phyloP scores from a whole-genome alignment of 1,140 invertebrate genomes.

The Pachypsylla venusta region DNA sequence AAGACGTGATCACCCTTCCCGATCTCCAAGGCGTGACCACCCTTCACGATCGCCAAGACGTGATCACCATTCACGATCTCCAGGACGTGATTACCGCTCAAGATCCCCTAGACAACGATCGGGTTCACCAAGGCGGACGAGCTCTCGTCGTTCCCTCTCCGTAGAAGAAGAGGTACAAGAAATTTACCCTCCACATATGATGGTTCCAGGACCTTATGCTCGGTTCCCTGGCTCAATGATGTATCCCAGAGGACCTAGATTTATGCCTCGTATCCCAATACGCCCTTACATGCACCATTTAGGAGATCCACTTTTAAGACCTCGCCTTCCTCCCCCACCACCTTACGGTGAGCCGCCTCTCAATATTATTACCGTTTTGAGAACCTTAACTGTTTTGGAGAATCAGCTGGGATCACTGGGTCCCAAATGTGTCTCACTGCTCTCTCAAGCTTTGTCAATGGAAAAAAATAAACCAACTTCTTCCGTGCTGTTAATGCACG shows the following conservation, averaged over 20 bases:
- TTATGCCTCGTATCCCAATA: neutral
- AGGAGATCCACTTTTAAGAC: neutral
- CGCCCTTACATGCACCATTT: neutral
- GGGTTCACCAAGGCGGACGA: neutral
- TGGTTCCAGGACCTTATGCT: neutral
- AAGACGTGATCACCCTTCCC: neutral
- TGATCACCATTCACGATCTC: neutral
- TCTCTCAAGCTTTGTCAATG: conserved; percentile 55
- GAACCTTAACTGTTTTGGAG: conserved; percentile 61
- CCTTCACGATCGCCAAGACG: neutral
- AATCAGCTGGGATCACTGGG: conserved; percentile 62
- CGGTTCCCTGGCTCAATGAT: neutral
- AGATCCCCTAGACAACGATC: neutral
- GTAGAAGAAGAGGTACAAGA: neutral
- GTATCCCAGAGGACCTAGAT: neutral
- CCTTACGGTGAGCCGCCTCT: conserved; percentile 14
- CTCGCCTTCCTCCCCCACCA: neutral
- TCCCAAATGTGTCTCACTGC: conserved; percentile 52
- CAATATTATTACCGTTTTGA: conserved; percentile 46
- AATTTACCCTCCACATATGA: neutral
- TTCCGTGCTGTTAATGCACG: conserved; percentile 49
- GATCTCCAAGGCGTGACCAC: neutral
- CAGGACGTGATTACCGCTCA: neutral
- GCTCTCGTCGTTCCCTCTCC: neutral
- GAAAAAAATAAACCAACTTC: conserved; percentile 56